These are phyloP conservation scores for Tenebrosternarchus preto DNA, from an alignment of 2,113 vertebrate species.

Conservation along the genomic window DNA sequence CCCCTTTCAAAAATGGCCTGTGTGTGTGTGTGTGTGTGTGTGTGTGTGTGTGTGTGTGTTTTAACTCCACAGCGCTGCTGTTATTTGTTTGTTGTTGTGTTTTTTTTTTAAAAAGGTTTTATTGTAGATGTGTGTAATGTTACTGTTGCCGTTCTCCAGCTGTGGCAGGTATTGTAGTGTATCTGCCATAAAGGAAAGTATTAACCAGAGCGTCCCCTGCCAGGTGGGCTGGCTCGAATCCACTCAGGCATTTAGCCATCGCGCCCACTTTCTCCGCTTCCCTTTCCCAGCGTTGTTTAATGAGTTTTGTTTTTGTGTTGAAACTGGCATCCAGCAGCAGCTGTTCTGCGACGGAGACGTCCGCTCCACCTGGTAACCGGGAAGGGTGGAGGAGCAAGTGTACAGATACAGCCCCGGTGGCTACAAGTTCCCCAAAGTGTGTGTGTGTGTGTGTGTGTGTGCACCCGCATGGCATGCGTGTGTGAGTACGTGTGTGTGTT, in stretches of 20 bases:
- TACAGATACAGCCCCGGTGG: too few relatives aligned
- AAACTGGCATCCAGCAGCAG: neutral
- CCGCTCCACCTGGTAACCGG: neutral
- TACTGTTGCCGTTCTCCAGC: neutral
- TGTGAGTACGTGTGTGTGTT: too few relatives aligned
- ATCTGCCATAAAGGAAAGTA: neutral
- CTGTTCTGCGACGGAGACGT: neutral
- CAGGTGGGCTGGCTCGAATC: slow-evolving; percentile 9
- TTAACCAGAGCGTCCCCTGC: neutral
- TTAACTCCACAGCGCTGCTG: neutral
- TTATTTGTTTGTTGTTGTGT: neutral
- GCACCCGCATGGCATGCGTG: too few relatives aligned
- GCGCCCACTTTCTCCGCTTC: neutral
- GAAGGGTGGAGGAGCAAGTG: too few relatives aligned
- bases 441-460: too few relatives aligned
- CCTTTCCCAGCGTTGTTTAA: slow-evolving; percentile 1
- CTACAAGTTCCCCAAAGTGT: too few relatives aligned
- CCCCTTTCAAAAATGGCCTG: neutral
- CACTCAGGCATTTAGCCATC: neutral
- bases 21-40: neutral
- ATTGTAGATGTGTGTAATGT: neutral
- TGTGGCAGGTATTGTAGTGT: neutral
- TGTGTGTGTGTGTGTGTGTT: neutral
- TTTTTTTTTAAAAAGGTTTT: too few relatives aligned
- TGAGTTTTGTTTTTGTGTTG: slow-evolving; percentile 5